These are phyloP conservation scores for Epistrophella euchroma DNA, from an alignment of 2,888 invertebrate genomes.

Conservation along the genomic window DNA sequence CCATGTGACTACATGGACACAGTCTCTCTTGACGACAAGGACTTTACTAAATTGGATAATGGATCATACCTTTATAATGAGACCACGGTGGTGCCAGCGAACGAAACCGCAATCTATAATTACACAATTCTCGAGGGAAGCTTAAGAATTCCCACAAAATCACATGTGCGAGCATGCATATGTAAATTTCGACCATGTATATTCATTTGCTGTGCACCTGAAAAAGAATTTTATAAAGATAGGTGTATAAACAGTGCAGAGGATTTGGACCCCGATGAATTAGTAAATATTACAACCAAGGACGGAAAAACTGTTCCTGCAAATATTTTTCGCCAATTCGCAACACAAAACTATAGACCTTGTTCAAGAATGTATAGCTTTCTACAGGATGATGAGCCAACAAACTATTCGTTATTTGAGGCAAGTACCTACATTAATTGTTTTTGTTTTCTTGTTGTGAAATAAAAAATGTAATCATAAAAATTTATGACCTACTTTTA, in stretches of 20 bases:
- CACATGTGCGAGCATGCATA: slow-evolving; percentile 79
- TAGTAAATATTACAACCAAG: neutral
- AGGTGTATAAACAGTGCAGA: neutral
- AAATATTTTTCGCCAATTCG: neutral
- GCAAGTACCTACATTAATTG: neutral
- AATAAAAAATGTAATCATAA: no score
- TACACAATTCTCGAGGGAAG: slow-evolving; percentile 55
- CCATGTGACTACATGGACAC: slow-evolving; percentile 78
- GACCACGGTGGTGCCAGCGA: slow-evolving; percentile 76
- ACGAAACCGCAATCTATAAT: slow-evolving; percentile 63
- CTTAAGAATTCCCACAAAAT: slow-evolving; percentile 22
- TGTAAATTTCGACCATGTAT: slow-evolving; percentile 73
- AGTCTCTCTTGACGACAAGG: slow-evolving; percentile 76
- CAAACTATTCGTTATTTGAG: neutral
- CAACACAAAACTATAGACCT: neutral
- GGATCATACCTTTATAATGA: slow-evolving; percentile 78
- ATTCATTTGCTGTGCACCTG: neutral
- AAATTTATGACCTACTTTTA: no score
- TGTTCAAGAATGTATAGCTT: neutral
- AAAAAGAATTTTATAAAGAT: rapidly evolving
- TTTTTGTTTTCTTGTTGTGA: no score
- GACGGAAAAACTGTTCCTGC: rapidly evolving
- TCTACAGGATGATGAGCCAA: no score
- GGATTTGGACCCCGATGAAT: no score
- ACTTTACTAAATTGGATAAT: neutral